These are phyloP conservation scores for Saturnia japonica DNA, from an alignment of 2,888 invertebrate genomes.

Conservation along the genomic window DNA sequence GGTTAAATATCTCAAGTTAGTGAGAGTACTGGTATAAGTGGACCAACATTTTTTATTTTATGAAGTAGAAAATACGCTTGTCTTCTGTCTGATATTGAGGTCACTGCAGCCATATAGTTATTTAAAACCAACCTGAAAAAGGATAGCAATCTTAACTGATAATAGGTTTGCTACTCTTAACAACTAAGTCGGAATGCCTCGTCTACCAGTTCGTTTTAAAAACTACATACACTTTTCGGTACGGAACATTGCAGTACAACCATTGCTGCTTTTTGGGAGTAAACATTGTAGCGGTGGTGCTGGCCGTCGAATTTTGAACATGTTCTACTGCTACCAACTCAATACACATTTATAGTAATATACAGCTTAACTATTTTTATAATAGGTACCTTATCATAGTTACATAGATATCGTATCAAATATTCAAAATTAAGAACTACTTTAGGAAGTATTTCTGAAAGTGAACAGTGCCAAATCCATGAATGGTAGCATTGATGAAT, in stretches of 20 bases:
- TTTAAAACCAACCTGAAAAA: background rate
- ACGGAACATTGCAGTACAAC: too few relatives aligned
- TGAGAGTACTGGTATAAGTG: background rate
- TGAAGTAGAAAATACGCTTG: too few relatives aligned
- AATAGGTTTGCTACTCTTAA: background rate
- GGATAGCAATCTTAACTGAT: background rate
- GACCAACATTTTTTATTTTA: background rate
- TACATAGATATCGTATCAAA: too few relatives aligned
- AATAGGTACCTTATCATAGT: too few relatives aligned
- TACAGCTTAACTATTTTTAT: too few relatives aligned
- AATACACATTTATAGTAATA: too few relatives aligned
- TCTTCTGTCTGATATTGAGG: background rate
- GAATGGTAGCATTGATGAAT: background rate
- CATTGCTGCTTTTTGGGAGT: too few relatives aligned
- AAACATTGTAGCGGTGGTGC: too few relatives aligned
- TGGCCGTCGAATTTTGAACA: too few relatives aligned
- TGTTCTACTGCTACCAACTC: too few relatives aligned
- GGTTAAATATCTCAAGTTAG: too few relatives aligned
- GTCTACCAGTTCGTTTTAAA: background rate
- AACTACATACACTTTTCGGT: too few relatives aligned
- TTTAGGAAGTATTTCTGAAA: background rate
- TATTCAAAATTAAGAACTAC: background rate
- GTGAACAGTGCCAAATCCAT: background rate
- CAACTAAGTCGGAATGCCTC: background rate
- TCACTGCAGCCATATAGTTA: background rate